These are phyloP conservation scores for Ivindomyrus marchei DNA, from an alignment of 2,113 vertebrate genomes.

Conservation along the genomic window DNA sequence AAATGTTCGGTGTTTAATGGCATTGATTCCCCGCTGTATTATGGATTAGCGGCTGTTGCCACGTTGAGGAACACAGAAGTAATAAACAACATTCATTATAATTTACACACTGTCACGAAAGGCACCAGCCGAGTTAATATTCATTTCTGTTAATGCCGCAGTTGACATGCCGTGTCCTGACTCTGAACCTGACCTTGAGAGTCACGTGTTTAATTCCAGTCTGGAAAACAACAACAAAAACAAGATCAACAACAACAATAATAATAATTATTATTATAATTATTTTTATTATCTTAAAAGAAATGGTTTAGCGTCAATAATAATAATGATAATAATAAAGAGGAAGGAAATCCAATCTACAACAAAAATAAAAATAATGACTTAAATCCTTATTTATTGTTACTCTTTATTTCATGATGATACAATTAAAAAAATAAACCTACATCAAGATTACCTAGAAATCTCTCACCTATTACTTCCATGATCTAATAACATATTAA, in stretches of 20 bases:
- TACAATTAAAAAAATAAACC: neutral
- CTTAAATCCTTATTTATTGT: neutral
- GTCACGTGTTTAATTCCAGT: neutral
- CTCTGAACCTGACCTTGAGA: conserved; percentile 10
- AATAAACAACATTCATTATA: conserved; percentile 17
- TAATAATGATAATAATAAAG: neutral
- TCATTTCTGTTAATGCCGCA: neutral
- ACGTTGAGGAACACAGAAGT: neutral
- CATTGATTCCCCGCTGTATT: conserved; percentile 12
- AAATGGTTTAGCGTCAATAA: neutral
- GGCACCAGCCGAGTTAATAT: neutral
- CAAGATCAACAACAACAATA: neutral
- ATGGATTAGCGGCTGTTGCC: neutral
- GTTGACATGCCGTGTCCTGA: neutral
- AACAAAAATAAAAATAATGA: neutral
- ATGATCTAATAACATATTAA: neutral
- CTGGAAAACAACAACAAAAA: neutral
- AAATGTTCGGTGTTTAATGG: conserved; percentile 4
- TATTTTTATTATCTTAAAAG: too few relatives aligned
- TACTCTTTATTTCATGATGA: neutral
- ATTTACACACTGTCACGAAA: conserved; percentile 14
- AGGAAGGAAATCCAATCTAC: neutral
- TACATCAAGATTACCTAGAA: neutral
- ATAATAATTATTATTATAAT: neutral
- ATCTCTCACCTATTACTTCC: neutral